Base-by-base conservation (phyloP, 2,888 invertebrate species). In the Mythimna ferrago region DNA sequence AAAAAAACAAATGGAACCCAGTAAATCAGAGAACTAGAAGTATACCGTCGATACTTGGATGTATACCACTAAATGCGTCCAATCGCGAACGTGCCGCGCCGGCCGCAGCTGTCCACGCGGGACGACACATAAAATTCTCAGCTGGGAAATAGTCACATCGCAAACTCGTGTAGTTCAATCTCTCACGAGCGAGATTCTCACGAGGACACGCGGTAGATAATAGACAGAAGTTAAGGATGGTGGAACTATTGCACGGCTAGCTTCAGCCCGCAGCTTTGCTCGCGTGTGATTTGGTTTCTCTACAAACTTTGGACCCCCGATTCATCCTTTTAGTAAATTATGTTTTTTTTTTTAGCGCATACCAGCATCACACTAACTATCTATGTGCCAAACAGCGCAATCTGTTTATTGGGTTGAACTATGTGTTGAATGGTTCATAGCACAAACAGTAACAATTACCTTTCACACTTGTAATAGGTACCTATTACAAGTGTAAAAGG, bases 141-240 rank as follows among this genome's bases (percentile, higher is more conserved):
- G 67, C 67, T 80, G 80, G 79, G 84, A 89, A 88, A 89, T 86
- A 82, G 82, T 83, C 81, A 84, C 81, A 82, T 82, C 74, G 80
- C 81, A 75, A 70, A 79, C 76, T 78, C 80, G 77, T 78, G 73
- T 72, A 76, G 82, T 86, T 85, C 85, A 84, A 85, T 88, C 83
- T 81, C 77, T 76, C 77, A 77, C 73, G 65, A 67, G 80, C 70
- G 78, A 78, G 74, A 74, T 83, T 72, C 79, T 76, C 81, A 71
- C 66, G 57, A 4, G 2, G 51, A 26, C 75, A 66, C 48, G 4
- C 0, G 14, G 26, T 35, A 86, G 51, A 9, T 41, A 41, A 10
- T 1, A 4, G 26, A 0, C 73, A 82, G 81, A 62, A 85, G 76
- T 54, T 53, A 53, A 19, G 19, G 19, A 6, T 19, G 19, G 2